Evolutionary conservation across 2,113 vertebrate genomes (phyloP), one percentile per base, ranked within the genome.

Genomic region (Pteropus alecto): DNA sequence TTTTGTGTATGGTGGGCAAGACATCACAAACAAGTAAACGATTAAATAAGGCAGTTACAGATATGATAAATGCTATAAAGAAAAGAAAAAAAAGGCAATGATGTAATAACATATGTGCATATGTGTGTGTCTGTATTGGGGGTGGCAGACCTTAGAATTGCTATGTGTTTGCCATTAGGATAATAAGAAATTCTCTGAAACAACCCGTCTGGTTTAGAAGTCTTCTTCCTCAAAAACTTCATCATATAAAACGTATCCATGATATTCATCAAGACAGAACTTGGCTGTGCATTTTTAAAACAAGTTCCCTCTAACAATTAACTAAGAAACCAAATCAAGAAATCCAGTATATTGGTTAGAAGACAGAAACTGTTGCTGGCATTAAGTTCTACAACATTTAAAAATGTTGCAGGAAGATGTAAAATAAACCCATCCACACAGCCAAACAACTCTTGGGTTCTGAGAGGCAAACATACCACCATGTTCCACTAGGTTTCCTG

Each of bases 321-420:
- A 63, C n/a, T 54, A 82, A 70, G 51, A 94, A 95, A 61, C 21
- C 18, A 67, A 96, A 92, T 76, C 12, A 67, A 86, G 54, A 95
- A 90, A 70, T 68, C 15, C 35, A n/a, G 21, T n/a, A 46, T 67
- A 67, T 33, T 71, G 18, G n/a, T 5, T 77, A 46, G 60, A 81
- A 92, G 88, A 89, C 18, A 76, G 48, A 92, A 90, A 94, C 2
- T 11, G 3, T 41, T 81, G 51, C 56, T 67, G 46, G 56, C n/a
- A 86, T 43, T 56, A 81, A 92, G 6, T 58, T 74, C n/a, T 58
- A 81, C 12, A 93, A 71, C 56, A 95, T 60, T 51, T 94, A 58
- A 70, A 97, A 81, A 89, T 70, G 48, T 48, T 63, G 6, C 38
- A 48, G 56, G 19, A 60, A 35, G 26, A 60, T 30, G 6, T 73